Percentiles rank a stretch among this genome's conserved stretches.
phyloP scores from a whole-genome alignment of 2,113 vertebrate species.

The Sarotherodon lohbergeri region DNA sequence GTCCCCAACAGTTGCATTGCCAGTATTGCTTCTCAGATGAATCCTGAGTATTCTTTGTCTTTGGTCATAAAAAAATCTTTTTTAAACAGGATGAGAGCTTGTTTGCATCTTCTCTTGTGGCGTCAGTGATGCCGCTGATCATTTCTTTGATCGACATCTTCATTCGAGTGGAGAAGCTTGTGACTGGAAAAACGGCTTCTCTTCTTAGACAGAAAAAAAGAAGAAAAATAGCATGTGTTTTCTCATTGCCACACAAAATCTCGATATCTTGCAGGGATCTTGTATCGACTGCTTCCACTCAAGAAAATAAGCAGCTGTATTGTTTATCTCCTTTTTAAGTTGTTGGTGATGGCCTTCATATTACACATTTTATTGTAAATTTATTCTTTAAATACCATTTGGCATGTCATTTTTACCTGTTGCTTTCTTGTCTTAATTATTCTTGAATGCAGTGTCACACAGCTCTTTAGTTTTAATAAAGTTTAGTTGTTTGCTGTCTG shows the following conservation, averaged over 20 bases:
- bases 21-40: background rate
- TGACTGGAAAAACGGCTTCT: background rate
- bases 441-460: background rate
- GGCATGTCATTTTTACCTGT: background rate
- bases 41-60: background rate
- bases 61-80: background rate
- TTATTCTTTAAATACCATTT: background rate
- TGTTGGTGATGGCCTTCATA: background rate
- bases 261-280: background rate
- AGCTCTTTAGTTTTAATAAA: background rate
- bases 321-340: constrained; percentile 4
- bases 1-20: background rate
- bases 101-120: background rate
- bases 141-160: background rate
- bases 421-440: background rate
- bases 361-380: background rate
- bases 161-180: background rate
- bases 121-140: background rate
- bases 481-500: background rate
- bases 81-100: background rate
- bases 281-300: background rate
- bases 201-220: background rate
- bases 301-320: background rate
- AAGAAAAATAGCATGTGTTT: background rate
- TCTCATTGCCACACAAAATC: background rate